phyloP scores from a whole-genome alignment of 1,140 invertebrate genomes.

The Grapholita molesta region DNA sequence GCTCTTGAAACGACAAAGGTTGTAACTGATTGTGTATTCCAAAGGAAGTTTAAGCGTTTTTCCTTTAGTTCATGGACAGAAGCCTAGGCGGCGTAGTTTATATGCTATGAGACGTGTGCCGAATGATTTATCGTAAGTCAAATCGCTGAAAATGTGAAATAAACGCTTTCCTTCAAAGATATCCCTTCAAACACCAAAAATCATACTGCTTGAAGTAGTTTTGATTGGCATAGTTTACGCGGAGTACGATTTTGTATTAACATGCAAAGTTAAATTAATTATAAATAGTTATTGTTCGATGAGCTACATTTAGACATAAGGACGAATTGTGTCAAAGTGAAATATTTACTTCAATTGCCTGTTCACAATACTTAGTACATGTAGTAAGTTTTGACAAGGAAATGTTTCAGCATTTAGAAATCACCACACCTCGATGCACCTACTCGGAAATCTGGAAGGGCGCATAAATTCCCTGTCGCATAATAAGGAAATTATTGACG shows the following conservation, averaged over 20 bases:
- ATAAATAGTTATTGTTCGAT: no score
- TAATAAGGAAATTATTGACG: conserved; percentile 1
- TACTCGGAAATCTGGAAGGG: background rate
- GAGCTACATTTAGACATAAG: no score
- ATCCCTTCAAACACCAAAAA: no score
- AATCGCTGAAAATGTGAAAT: no score
- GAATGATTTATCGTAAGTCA: background rate
- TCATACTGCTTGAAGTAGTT: no score
- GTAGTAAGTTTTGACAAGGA: background rate
- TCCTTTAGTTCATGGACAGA: background rate
- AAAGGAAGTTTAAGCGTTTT: background rate
- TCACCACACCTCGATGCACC: background rate
- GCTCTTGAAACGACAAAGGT: background rate
- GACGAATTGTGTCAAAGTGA: background rate
- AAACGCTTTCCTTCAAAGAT: no score
- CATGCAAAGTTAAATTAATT: no score
- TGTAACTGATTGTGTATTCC: background rate
- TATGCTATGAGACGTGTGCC: background rate
- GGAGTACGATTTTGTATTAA: no score
- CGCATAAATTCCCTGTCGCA: background rate
- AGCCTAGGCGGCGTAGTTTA: background rate
- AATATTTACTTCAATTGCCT: background rate
- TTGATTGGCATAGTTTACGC: no score
- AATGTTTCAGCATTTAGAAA: background rate
- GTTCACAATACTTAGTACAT: background rate